Conservation (phyloP, 2,113 vertebrate genomes). For the Taxidea taxus region DNA sequence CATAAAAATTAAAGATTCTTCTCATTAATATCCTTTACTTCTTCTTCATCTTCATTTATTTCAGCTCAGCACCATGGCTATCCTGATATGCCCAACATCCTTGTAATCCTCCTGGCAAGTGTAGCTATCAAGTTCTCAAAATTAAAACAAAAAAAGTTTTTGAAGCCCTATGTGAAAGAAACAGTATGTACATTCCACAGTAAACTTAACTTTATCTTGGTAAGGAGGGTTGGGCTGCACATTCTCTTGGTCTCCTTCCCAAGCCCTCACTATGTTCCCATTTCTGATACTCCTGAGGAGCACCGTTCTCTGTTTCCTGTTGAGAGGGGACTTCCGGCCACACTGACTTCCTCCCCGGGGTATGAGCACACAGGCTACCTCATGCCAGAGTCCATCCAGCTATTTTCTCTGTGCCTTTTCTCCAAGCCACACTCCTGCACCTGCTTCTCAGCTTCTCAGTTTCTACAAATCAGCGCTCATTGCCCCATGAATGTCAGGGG, state of each 20-base stretch:
- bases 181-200: not conserved
- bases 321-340: not conserved
- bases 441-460: not conserved
- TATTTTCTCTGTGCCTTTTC: not conserved
- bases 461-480: not conserved
- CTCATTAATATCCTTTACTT: not conserved
- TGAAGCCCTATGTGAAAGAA: not conserved
- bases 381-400: fast-evolving
- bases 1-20: not conserved
- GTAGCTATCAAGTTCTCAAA: conserved; percentile 17
- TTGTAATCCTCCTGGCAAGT: not conserved
- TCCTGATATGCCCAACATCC: not conserved
- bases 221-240: not conserved
- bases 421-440: not conserved
- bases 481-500: fast-evolving
- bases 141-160: not conserved
- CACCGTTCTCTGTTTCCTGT: not conserved
- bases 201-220: conserved; percentile 7
- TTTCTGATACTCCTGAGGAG: not conserved
- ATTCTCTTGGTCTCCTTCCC: not conserved
- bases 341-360: fast-evolving
- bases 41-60: not conserved
- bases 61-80: not conserved
- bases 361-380: not conserved
- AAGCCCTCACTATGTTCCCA: not conserved